phyloP scores from a whole-genome alignment of 2,888 invertebrate species.

The Chloroclystis v-ata region DNA sequence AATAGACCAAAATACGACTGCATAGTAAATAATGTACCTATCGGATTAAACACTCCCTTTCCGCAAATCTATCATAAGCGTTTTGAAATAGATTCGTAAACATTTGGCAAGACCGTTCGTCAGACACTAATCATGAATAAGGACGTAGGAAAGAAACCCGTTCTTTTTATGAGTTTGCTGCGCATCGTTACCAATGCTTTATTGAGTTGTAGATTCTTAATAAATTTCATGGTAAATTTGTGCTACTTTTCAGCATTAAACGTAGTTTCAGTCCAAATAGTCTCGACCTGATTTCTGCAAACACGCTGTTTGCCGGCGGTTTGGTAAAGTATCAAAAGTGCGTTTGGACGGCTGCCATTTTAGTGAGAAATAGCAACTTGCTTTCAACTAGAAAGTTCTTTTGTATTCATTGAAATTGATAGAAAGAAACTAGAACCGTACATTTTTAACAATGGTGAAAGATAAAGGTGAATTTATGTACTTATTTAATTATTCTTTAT shows the following conservation, averaged over 20 bases:
- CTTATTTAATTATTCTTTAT: too few species aligned
- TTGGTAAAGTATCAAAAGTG: conserved; percentile 8
- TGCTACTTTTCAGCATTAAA: conserved; percentile 10
- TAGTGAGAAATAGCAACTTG: neutral
- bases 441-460: too few species aligned
- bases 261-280: conserved; percentile 16
- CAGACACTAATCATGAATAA: conserved; percentile 5
- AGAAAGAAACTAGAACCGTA: too few species aligned
- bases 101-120: conserved; percentile 8
- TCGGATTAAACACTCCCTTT: neutral
- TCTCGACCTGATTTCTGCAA: conserved; percentile 18
- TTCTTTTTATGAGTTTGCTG: neutral
- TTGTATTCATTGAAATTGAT: neutral
- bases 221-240: conserved; percentile 11
- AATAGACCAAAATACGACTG: too few species aligned
- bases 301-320: conserved; percentile 5
- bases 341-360: conserved; percentile 17
- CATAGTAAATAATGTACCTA: too few species aligned
- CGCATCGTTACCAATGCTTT: neutral
- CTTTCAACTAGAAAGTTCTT: neutral
- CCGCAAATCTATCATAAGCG: conserved; percentile 1
- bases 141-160: neutral
- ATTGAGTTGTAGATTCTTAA: conserved; percentile 1
- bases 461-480: too few species aligned
- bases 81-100: conserved; percentile 14